phyloP scores from a whole-genome alignment of 2,888 invertebrate species.

The Oscheius sp. region DNA sequence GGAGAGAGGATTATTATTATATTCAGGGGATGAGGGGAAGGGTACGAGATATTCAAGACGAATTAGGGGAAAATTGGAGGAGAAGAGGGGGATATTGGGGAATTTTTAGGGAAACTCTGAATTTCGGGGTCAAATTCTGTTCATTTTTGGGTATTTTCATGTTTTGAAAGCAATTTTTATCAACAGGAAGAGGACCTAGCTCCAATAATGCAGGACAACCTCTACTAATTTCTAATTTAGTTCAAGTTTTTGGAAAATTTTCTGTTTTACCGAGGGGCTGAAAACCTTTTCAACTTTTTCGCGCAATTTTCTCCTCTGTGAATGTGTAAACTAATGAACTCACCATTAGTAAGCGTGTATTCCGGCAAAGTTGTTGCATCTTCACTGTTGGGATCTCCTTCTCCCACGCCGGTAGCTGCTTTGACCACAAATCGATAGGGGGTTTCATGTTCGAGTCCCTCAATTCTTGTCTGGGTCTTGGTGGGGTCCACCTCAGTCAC shows the following conservation, averaged over 20 bases:
- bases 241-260: not conserved
- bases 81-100: too few relatives aligned
- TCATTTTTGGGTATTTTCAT: too few relatives aligned
- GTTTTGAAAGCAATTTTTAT: too few relatives aligned
- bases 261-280: not conserved
- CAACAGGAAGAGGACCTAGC: too few relatives aligned
- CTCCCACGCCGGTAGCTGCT: conserved; percentile 88
- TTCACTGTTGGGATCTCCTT: conserved; percentile 80
- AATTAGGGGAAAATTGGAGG: too few relatives aligned
- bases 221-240: too few relatives aligned
- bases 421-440: conserved; percentile 84
- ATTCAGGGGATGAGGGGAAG: too few relatives aligned
- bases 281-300: not conserved
- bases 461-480: conserved; percentile 55
- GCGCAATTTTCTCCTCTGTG: not conserved
- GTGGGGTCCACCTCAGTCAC: conserved; percentile 50
- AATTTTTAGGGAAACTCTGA: too few relatives aligned
- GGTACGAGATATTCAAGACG: too few relatives aligned
- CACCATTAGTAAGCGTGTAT: conserved; percentile 53
- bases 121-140: too few relatives aligned
- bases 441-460: conserved; percentile 82
- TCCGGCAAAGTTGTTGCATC: conserved; percentile 70
- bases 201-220: too few relatives aligned
- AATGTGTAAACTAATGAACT: not conserved
- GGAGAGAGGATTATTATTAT: too few relatives aligned